Percentiles rank a stretch among this genome's conserved stretches.
phyloP scores from a whole-genome alignment of 2,888 invertebrate genomes.

The Aethes cnicana region DNA sequence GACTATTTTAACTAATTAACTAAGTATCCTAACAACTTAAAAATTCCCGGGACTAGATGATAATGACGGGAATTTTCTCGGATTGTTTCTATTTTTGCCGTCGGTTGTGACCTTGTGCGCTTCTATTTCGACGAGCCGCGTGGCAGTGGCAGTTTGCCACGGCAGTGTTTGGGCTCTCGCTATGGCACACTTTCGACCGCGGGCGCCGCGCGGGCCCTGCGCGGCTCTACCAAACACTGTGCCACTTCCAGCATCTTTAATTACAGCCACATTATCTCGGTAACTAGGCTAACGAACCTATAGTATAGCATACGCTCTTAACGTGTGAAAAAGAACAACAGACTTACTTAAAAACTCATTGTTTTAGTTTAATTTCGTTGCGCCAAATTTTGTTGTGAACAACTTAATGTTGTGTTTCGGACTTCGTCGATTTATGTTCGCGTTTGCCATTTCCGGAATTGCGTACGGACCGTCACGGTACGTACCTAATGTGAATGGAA shows the following conservation, averaged over 20 bases:
- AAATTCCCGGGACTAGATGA: slow-evolving; percentile 25
- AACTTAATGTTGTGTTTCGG: slow-evolving; percentile 41
- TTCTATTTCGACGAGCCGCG: slow-evolving; percentile 58
- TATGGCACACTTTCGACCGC: slow-evolving; percentile 66
- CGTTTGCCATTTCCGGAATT: slow-evolving; percentile 67
- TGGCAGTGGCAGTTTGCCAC: slow-evolving; percentile 70
- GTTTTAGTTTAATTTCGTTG: slow-evolving; percentile 46
- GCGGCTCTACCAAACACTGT: slow-evolving; percentile 34
- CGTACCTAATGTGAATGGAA: slow-evolving; percentile 69
- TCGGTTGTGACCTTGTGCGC: slow-evolving; percentile 72
- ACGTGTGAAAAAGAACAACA: slow-evolving; percentile 69
- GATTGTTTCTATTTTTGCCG: slow-evolving; percentile 59
- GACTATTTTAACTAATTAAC: background rate
- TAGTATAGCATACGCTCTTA: slow-evolving; percentile 50
- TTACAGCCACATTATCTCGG: slow-evolving; percentile 64
- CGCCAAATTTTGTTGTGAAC: slow-evolving; percentile 42
- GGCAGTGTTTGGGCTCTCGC: slow-evolving; percentile 59
- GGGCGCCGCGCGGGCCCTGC: slow-evolving; percentile 15
- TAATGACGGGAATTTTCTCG: slow-evolving; percentile 43
- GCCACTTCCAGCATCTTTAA: slow-evolving; percentile 55
- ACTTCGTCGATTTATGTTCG: slow-evolving; percentile 46
- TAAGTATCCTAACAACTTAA: slow-evolving; percentile 7
- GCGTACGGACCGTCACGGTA: slow-evolving; percentile 67
- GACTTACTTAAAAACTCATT: slow-evolving; percentile 59
- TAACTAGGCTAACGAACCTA: slow-evolving; percentile 81